phyloP scores from a whole-genome alignment of 2,888 invertebrate species.

The Galerucella nymphaeae region DNA sequence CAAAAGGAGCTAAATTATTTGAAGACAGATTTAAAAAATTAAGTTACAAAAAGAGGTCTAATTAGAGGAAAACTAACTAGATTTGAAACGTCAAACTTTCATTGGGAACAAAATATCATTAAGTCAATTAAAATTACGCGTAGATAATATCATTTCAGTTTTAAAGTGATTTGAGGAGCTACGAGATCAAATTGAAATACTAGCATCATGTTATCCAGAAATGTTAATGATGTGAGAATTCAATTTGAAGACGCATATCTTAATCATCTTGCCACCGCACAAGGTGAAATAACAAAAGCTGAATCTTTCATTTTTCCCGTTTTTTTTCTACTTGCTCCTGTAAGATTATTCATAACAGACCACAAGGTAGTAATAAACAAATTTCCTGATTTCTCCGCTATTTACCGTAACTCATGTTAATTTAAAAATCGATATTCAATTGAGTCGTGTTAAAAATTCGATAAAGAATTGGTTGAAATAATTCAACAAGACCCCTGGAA shows the following conservation, averaged over 20 bases:
- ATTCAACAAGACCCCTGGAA: too few relatives aligned
- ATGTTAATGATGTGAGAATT: neutral
- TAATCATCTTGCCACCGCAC: neutral
- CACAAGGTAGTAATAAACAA: too few relatives aligned
- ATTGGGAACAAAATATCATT: neutral
- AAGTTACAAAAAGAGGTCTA: neutral
- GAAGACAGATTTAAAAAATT: neutral
- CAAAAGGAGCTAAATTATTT: too few relatives aligned
- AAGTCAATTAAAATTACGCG: neutral
- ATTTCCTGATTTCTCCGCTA: too few relatives aligned
- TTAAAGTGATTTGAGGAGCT: neutral
- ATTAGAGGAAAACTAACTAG: neutral
- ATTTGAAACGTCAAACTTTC: neutral
- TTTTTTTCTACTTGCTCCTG: too few relatives aligned
- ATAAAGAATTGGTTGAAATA: too few relatives aligned
- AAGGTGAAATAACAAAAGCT: neutral
- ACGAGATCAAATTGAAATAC: neutral
- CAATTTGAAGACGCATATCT: neutral
- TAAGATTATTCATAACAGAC: too few relatives aligned
- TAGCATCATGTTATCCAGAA: neutral
- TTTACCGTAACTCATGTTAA: too few relatives aligned
- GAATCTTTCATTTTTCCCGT: too few relatives aligned
- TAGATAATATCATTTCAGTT: slow-evolving; percentile 1
- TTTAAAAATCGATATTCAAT: too few relatives aligned
- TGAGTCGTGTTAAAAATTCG: too few relatives aligned